Base-by-base conservation (phyloP, 2,113 vertebrate genomes). In the Toxostoma redivivum region DNA sequence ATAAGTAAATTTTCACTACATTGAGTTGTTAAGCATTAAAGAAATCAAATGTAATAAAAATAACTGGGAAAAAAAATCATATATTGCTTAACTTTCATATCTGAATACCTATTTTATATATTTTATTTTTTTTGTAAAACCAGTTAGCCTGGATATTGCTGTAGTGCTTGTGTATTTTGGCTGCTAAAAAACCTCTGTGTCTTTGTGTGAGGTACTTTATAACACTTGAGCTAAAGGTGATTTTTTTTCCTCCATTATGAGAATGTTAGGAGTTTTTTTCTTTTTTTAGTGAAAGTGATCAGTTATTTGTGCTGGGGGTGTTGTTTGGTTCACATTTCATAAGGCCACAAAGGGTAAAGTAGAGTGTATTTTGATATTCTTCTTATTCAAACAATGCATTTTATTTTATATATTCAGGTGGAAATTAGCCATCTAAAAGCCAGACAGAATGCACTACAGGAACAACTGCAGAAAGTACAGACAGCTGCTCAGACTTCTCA, bases 341-440 rank as follows among this genome's bases (percentile, higher is more conserved):
- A 35, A 60, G 9, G 16, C 17, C 14, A 20, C 8, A 66, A 54
- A 33, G 35, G 44, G 14, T 66, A 31, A 61, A 67, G 27, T 22
- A 22, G 35, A 70, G 27, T 73, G 7, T 83, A 13, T 83, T 76
- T 89, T 79, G 24, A 42, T 86, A 24, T 25, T 78, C 7, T 54
- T 53, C 16, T 86, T 48, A 87, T 30, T 97, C 62, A 97, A 92
- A 77, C 31, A 79, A 5, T 44, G 38, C 13, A 3, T 78, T 92
- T 31, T 88, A 11, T 76, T 90, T 17, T 96, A 21, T 94, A 53
- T 91, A 17, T 92, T 40, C 82, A 99, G 99, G 99, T 99, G 79
- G 99, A 99, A 96, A 98, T 99, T 97, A 99, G 98, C 94, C 99
- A 99, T 96, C 98, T 99, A 15, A 99, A 99, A 97, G 99, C 99